Evolutionary conservation across 2,113 vertebrate genomes (phyloP), one percentile per base, ranked within the genome.

Genomic region (Dipodomys stephensi): DNA sequence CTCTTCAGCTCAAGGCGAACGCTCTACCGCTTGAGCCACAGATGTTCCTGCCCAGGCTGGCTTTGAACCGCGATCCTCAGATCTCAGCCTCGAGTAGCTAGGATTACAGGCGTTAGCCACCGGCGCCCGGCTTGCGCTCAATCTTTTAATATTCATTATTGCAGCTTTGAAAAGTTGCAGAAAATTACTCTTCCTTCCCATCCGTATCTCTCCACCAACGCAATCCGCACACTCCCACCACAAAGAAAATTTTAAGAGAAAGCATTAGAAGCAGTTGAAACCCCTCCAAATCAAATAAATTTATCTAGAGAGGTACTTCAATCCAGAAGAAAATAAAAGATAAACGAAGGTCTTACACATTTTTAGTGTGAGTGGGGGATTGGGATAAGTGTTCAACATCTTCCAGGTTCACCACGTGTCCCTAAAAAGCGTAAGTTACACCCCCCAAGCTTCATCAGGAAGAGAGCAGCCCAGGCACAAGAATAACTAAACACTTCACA

Each of bases 201-300:
- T 57, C 12, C 53, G 15, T 18, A 57, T 44, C 71, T 74, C 27
- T 49, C 44, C 5, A 25, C 1, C 32, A 27, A 32, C 2, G 28
- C 39, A 28, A 87, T 83, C 4, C 44, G 60, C 87, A 77, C 7
- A 74, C 28, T 44, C n/a, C 20, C 6, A 44, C 19, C 69, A 84
- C 72, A 88, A 85, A 93, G 68, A 92, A 97, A 94, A 69, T 64
- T 80, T 86, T 77, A 85, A 90, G 18, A 60, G 27, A 72, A 83
- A 85, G 90, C 9, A 19, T 92, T 88, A 77, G 72, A 85, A 83
- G 64, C 15, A 76, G 94, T 13, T 67, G 28, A 72, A 96, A 95
- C 30, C 15, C 19, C 39, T 87, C 44, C 64, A 87, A 87, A 82
- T 93, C 49, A 23, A 85, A 68, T 65, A 23, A 85, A 68, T 65